Percentiles rank a stretch among this genome's conserved stretches.
Conservation (phyloP, 2,797 vertebrate species). For the Anniella stebbinsi region DNA sequence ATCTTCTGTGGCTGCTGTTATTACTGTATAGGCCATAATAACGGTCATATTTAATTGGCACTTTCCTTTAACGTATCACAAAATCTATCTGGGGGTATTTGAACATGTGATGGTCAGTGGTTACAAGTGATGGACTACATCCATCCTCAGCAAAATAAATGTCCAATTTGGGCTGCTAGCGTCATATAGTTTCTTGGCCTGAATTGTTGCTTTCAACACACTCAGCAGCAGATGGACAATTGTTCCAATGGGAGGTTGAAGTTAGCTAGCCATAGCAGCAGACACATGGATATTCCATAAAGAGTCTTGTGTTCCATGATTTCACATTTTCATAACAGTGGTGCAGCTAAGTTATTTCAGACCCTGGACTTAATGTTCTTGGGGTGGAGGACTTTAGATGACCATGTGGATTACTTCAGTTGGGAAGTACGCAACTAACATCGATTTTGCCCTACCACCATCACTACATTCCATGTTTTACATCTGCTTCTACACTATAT, state of each 20-base stretch:
- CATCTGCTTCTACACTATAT: no score
- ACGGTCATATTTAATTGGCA: conserved; percentile 50
- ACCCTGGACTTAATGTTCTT: no score
- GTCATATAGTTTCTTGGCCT: conserved; percentile 1
- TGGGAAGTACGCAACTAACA: no score
- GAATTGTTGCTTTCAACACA: neutral
- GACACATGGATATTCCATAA: neutral
- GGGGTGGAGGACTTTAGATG: no score
- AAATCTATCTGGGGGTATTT: conserved; percentile 1
- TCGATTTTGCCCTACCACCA: no score
- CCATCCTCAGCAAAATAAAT: neutral
- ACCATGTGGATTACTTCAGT: no score
- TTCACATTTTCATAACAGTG: neutral
- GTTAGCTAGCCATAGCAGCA: neutral
- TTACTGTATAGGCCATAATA: conserved; percentile 39
- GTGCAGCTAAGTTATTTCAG: no score
- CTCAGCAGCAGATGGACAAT: neutral
- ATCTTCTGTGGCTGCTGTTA: conserved; percentile 42
- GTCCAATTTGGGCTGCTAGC: neutral
- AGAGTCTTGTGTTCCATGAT: neutral
- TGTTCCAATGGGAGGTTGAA: neutral
- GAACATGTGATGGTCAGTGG: conserved; percentile 23
- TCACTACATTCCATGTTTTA: no score
- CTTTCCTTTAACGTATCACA: conserved; percentile 10
- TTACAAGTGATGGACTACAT: neutral